Conservation (phyloP, 2,888 invertebrate genomes). For the Drosophila ezoana region DNA sequence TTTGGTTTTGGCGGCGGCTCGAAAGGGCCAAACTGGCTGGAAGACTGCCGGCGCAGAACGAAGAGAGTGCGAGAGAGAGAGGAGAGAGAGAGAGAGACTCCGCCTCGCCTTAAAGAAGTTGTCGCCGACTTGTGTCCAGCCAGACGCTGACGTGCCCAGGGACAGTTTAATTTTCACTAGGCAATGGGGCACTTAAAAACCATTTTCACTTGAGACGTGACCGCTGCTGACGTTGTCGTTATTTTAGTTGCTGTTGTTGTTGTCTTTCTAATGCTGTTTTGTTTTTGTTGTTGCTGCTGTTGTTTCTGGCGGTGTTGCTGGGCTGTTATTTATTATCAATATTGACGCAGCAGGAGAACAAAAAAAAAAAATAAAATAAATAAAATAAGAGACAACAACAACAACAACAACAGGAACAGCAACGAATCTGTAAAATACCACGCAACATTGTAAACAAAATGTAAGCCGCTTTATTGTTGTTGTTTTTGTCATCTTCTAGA, state of each 20-base stretch:
- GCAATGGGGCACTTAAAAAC: conserved; percentile 76
- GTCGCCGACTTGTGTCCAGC: conserved; percentile 52
- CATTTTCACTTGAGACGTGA: conserved; percentile 79
- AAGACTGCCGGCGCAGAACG: no score
- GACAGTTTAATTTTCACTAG: conserved; percentile 79
- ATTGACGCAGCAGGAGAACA: conserved; percentile 67
- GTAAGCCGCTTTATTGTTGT: conserved; percentile 73
- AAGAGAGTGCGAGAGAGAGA: background rate
- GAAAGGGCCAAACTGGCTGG: conserved; percentile 35
- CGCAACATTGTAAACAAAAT: conserved; percentile 80
- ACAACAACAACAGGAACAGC: conserved; percentile 14
- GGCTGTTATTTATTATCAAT: conserved; percentile 78
- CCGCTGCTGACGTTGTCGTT: conserved; percentile 65
- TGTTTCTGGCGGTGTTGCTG: conserved; percentile 37
- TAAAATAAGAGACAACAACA: conserved; percentile 14
- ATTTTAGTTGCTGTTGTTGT: conserved; percentile 36
- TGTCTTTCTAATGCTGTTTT: conserved; percentile 47
- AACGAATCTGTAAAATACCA: conserved; percentile 75
- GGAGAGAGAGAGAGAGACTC: background rate
- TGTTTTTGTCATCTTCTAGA: conserved; percentile 36
- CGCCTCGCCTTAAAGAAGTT: conserved; percentile 60
- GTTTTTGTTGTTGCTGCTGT: conserved; percentile 47
- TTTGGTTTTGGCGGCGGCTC: conserved; percentile 54
- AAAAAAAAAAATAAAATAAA: conserved; percentile 11
- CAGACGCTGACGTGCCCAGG: conserved; percentile 72